Conservation (phyloP, 1,140 invertebrate genomes). For the Pygmarrhopalites habei region DNA sequence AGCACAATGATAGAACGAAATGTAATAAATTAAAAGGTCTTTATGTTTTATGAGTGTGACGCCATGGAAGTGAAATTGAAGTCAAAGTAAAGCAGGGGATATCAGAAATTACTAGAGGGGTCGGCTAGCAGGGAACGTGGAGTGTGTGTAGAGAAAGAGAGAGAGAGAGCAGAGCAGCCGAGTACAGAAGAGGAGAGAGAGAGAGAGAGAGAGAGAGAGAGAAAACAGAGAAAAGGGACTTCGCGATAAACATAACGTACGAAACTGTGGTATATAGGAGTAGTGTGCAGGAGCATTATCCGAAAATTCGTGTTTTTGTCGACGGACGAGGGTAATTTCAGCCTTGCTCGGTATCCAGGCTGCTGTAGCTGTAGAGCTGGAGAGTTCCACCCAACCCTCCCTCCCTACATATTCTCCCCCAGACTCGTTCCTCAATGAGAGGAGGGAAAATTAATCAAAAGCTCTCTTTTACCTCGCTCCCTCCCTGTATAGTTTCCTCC, state of each 20-base stretch:
- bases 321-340: slow-evolving; percentile 25
- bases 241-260: slow-evolving; percentile 31
- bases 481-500: too few relatives aligned
- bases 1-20: slow-evolving; percentile 15
- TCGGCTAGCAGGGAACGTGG: slow-evolving; percentile 10
- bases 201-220: slow-evolving; percentile 5
- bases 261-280: too few relatives aligned
- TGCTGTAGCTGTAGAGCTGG: too few relatives aligned
- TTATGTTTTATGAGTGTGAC: slow-evolving; percentile 35
- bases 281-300: too few relatives aligned
- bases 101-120: slow-evolving; percentile 33
- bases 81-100: slow-evolving; percentile 26
- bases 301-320: slow-evolving; percentile 32
- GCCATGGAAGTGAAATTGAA: slow-evolving; percentile 34
- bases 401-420: not conserved
- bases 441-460: too few relatives aligned
- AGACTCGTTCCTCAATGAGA: slow-evolving; percentile 30
- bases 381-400: slow-evolving; percentile 19
- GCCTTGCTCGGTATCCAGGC: too few relatives aligned
- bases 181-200: slow-evolving; percentile 9
- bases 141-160: slow-evolving; percentile 3
- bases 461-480: too few relatives aligned
- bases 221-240: slow-evolving; percentile 29
- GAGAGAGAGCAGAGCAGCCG: slow-evolving; percentile 8
- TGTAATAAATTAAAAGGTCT: slow-evolving; percentile 23